Conservation (phyloP, 2,113 vertebrate species). For the Ondatra zibethicus region DNA sequence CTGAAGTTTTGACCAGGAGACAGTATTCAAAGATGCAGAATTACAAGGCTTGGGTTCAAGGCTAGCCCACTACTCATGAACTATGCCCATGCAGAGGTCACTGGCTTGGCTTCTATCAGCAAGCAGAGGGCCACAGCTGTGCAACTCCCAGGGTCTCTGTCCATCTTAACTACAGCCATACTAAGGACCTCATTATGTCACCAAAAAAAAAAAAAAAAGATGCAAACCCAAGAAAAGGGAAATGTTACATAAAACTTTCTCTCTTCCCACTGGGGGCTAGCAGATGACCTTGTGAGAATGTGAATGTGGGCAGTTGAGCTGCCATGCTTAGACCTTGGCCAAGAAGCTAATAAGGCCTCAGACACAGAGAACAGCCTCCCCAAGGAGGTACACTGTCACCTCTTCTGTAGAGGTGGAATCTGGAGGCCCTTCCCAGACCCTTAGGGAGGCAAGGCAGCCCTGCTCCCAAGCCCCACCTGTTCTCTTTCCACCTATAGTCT, state of each 20-base stretch:
- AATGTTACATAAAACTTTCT: accelerated
- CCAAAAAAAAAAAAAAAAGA: too few species aligned
- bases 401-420: background rate
- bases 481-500: background rate
- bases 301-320: accelerated
- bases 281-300: accelerated
- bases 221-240: background rate
- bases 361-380: accelerated
- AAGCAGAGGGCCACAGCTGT: background rate
- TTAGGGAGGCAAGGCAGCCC: too few species aligned
- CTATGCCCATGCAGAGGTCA: background rate
- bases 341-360: accelerated
- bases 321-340: accelerated
- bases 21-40: background rate
- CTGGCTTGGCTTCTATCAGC: background rate
- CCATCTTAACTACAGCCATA: background rate
- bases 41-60: background rate
- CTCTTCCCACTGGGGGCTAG: background rate
- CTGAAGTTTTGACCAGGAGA: background rate
- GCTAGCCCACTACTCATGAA: accelerated
- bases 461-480: background rate
- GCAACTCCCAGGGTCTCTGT: background rate
- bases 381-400: background rate
- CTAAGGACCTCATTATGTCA: background rate
- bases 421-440: accelerated